A percentile compares a stretch with the other conserved stretches of the same genome.
Evolutionary conservation across 2,113 vertebrate species (phyloP).

Genomic region (Megaleporinus macrocephalus): DNA sequence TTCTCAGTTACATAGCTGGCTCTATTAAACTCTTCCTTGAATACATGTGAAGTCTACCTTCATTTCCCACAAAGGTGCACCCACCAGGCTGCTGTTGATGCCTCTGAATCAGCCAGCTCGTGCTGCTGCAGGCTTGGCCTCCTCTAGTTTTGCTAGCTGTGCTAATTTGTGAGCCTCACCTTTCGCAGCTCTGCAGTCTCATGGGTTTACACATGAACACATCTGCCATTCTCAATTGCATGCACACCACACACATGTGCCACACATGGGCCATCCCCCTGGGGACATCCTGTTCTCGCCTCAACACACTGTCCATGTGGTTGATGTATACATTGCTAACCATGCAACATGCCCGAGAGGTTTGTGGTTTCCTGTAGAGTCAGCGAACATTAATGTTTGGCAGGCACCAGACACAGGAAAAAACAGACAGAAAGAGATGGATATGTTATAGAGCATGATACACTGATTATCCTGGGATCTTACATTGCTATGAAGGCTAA

Average conservation of each 20-base stretch:
- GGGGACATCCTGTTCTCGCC: constrained; percentile 37
- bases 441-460: background rate
- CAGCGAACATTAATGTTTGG: background rate
- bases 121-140: too few species aligned
- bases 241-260: constrained; percentile 9
- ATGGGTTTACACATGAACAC: constrained; percentile 26
- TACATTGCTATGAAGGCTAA: too few species aligned
- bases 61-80: background rate
- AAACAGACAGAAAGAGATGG: background rate
- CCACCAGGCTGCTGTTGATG: background rate
- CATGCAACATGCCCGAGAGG: constrained; percentile 16
- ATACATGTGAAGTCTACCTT: background rate
- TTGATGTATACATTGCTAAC: constrained; percentile 24
- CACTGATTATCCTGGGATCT: background rate
- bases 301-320: constrained; percentile 54
- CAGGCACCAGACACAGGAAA: background rate
- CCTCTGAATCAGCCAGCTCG: background rate
- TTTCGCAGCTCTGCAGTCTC: background rate
- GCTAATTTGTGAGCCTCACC: background rate
- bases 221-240: background rate
- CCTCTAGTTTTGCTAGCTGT: background rate
- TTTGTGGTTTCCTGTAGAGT: constrained; percentile 4
- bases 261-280: constrained; percentile 18
- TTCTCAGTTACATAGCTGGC: background rate
- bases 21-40: background rate